Evolutionary conservation across 2,797 vertebrate genomes (phyloP).

Genomic region (Mastacembelus armatus): DNA sequence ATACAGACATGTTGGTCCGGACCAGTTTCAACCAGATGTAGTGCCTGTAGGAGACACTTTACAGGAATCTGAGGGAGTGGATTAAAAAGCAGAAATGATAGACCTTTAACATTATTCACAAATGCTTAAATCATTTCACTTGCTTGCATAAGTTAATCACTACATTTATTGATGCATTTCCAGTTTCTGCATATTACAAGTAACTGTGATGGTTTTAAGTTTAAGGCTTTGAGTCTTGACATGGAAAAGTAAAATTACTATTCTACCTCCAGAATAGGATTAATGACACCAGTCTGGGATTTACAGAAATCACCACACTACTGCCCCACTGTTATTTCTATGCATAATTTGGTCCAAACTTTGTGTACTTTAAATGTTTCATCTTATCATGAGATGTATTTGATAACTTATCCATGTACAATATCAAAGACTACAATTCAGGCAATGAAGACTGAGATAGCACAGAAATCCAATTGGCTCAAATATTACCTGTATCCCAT

Average conservation of each 20-base stretch:
- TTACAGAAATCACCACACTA: background rate
- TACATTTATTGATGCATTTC: conserved; percentile 9
- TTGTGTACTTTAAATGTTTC: background rate
- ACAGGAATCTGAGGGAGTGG: conserved; percentile 17
- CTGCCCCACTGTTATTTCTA: background rate
- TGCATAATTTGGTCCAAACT: background rate
- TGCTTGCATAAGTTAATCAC: conserved; percentile 25
- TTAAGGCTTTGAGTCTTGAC: background rate
- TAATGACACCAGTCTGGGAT: background rate
- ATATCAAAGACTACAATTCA: background rate
- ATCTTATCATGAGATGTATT: background rate
- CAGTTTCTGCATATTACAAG: background rate
- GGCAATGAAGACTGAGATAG: background rate
- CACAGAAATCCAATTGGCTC: too few species aligned
- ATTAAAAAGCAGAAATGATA: conserved; percentile 17
- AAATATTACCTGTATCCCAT: too few species aligned
- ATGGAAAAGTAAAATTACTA: background rate
- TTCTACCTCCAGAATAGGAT: background rate
- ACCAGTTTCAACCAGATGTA: conserved; percentile 69
- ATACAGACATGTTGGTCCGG: conserved; percentile 53
- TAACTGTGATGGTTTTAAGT: background rate
- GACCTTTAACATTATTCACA: conserved; percentile 21
- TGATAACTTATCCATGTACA: background rate
- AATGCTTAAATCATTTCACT: conserved; percentile 33
- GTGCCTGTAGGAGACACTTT: conserved; percentile 27